Base-by-base conservation (phyloP, 2,888 invertebrate genomes). In the Allygus modestus region DNA sequence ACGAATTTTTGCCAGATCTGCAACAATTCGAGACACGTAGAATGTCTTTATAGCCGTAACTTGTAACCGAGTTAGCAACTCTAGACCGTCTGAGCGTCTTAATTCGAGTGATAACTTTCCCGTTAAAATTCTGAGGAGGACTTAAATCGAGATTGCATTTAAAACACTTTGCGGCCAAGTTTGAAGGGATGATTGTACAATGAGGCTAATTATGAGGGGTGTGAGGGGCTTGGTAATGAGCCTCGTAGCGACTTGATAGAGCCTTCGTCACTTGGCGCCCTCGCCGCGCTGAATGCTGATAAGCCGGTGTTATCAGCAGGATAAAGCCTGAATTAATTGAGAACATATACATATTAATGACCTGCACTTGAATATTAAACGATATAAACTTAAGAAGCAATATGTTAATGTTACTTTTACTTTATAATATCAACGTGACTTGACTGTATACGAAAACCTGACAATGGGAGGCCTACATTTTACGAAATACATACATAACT, bases 111-210 rank as follows among this genome's bases (percentile, higher is more conserved):
- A 79, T 79, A 79, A 79, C 79, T 79, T 79, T 77, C 31, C 79
- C 58, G 51, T 79, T 79, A 58, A 58, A 51, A 58, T 79, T 79
- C 58, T 12, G 26, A 20, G 77, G 31, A 46, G 54, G 28, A 51
- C 23, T 77, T 11, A 11, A 71, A 33, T 26, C 83, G 71, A 71
- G 73, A 73, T 41, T 46, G 73, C 26, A 83, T 83, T 83, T 73
- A 83, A 82, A 82, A 73, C 83, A 83, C 83, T 83, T 83, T 73
- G 51, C 46, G 73, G 83, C 54, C 11, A 82, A 82, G 69, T 82
- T 82, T 71, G 65, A 54, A 54, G 54, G 23, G 20, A 54, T 54
- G 69, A 28, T 69, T 33, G 31, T 33, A 71, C 41, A 41, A 71
- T 37, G 41, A 41, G 71, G 51, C 51, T 83, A 83, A 83, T 83